Evolutionary conservation across 1,140 invertebrate genomes (phyloP), one percentile per base, ranked within the genome.

Genomic region (Trichonephila inaurata): DNA sequence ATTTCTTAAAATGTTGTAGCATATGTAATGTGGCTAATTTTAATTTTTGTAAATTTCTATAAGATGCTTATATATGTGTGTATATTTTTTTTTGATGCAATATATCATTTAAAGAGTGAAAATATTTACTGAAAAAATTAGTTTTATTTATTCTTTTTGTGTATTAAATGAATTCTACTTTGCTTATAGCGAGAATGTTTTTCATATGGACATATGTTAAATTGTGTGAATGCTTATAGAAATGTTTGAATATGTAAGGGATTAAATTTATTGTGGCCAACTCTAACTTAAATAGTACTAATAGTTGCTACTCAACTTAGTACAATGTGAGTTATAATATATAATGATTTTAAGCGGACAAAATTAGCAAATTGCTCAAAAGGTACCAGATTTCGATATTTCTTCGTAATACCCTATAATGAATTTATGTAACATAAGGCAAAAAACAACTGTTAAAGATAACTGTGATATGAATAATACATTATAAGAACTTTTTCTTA

Each of bases 1-100:
- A 40, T 19, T 77, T 24, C 33, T 77, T 40, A 77, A 77, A 77
- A 33, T 85, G 81, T 83, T 44, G 6, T 60, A 81, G 28, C 28
- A 16, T 81, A 81, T 44, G 14, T 60, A n/a, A 85, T 85, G 21
- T 85, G 83, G 1, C 83, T 85, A 60, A 60, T 85, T 85, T 60
- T 40, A 40, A 40, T 40, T 21, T 85, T 85, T 61, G 7, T 51
- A 24, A n/a, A 85, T 28, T 85, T 85, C 83, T 85, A 7, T 12
- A 4, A 85, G 58, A n/a, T 85, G 83, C 44, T 85, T 77, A 77
- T 40, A 33, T 40, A 64, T 21, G 4, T 40, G 33, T 66, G 24
- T 72, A 33, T 24, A 77, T 33, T 77, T 77, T 40, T 18, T 77
- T 16, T 18, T 40, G 72, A 33, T 77, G 72, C 69, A 77, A 77